Base-by-base conservation (phyloP, 2,113 vertebrate genomes). In the rabbit (Oryctolagus cuniculus) region DNA sequence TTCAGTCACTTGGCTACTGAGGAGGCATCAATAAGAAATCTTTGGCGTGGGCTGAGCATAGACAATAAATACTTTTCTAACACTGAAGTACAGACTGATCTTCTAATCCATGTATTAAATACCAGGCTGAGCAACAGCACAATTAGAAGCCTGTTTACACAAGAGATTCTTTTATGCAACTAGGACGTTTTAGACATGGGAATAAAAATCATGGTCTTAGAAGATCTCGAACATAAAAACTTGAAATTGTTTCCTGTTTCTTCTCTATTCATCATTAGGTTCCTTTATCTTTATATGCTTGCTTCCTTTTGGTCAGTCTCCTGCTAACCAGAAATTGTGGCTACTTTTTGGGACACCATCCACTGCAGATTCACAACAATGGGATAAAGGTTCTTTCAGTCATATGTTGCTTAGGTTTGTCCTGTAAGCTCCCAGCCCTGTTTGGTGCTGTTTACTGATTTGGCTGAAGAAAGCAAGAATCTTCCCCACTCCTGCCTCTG, bases 41-140 rank as follows among this genome's bases (percentile, higher is more conserved):
- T 81, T 61, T 64, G 31, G 4, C 88, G n/a, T 31, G 36, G 58
- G 53, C 53, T 13, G 5, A 66, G 58, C 61, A 75, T 2, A n/a
- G 61, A 92, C 15, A 53, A 75, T 0, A 24, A 72, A 75, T 15
- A 64, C 34, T 64, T 86, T 49, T 89, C 53, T 89, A 81, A 80
- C 93, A 81, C 51, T 95, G 38, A 95, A 85, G 84, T 53, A 77
- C 12, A 80, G 77, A 91, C 79, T 80, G 55, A 79, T 64, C 25
- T 91, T 96, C 92, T 94, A 91, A 89, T 81, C 85, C 69, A 73
- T 49, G 15, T 73, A 93, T 91, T 75, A 96, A 72, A 81, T 70
- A 91, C 5, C 79, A 80, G n/a, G 75, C 34, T 69, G n/a, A 67
- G 67, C 73, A 89, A 93, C 6, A 94, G 74, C 34, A 94, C 79